phyloP scores from a whole-genome alignment of 2,113 vertebrate species.

The Lagopus leucura region DNA sequence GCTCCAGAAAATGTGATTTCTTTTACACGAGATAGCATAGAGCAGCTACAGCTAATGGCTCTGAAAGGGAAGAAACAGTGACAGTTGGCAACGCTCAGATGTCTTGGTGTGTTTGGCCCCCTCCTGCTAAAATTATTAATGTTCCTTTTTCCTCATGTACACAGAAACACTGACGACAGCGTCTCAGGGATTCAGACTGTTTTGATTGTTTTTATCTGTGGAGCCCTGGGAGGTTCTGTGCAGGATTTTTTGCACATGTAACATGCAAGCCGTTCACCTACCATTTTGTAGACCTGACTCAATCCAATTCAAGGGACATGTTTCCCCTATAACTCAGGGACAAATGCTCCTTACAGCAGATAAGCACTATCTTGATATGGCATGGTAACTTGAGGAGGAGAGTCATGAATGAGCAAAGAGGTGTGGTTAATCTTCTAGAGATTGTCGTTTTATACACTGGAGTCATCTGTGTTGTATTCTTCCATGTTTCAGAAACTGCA shows the following conservation, averaged over 20 bases:
- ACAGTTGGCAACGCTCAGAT: neutral
- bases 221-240: neutral
- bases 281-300: neutral
- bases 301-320: neutral
- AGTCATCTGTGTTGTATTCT: neutral
- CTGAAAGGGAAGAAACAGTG: neutral
- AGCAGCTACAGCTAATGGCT: neutral
- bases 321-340: neutral
- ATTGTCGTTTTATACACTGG: neutral
- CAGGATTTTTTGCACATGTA: neutral
- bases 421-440: neutral
- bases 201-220: neutral
- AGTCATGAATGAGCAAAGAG: neutral
- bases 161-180: neutral
- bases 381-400: neutral
- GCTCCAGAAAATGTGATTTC: neutral
- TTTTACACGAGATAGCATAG: neutral
- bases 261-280: rapidly evolving
- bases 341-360: neutral
- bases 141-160: neutral
- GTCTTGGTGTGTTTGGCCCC: neutral
- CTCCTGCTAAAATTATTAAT: neutral
- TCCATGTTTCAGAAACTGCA: neutral
- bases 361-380: neutral
- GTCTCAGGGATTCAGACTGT: neutral